Evolutionary conservation across 2,113 vertebrate genomes (phyloP).

Genomic region (Vidua macroura): DNA sequence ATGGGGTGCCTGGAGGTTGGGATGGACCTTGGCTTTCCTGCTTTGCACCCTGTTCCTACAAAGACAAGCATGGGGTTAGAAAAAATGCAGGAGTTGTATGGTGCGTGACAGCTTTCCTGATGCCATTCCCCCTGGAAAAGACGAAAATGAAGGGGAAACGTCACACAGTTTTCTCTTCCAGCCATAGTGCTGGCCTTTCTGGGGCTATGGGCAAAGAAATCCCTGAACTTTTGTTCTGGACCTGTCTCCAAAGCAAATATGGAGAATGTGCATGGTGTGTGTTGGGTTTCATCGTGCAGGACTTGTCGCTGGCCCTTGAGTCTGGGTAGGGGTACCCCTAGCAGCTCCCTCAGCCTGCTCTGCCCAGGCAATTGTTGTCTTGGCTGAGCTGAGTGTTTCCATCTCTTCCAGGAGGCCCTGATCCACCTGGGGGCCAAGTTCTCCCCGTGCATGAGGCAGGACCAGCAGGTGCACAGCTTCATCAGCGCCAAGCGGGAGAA

Average conservation of each 20-base stretch:
- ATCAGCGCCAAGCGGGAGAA: slow-evolving; percentile 84
- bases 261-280: neutral
- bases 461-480: slow-evolving; percentile 89
- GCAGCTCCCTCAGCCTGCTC: neutral
- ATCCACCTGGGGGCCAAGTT: slow-evolving; percentile 98
- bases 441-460: slow-evolving; percentile 97
- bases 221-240: neutral
- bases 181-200: neutral
- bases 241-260: neutral
- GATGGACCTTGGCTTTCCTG: neutral
- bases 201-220: neutral
- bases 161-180: neutral
- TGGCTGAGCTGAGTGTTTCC: neutral
- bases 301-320: neutral
- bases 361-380: neutral
- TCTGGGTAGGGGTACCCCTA: neutral
- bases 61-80: neutral
- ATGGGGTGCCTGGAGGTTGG: neutral
- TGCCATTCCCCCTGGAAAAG: neutral
- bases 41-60: neutral
- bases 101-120: neutral
- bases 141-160: fast-evolving
- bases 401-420: slow-evolving; percentile 84
- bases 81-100: neutral
- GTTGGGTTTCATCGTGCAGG: neutral